These are phyloP conservation scores for Gephyroberyx darwinii DNA, from an alignment of 2,797 vertebrate genomes.

Conservation along the genomic window DNA sequence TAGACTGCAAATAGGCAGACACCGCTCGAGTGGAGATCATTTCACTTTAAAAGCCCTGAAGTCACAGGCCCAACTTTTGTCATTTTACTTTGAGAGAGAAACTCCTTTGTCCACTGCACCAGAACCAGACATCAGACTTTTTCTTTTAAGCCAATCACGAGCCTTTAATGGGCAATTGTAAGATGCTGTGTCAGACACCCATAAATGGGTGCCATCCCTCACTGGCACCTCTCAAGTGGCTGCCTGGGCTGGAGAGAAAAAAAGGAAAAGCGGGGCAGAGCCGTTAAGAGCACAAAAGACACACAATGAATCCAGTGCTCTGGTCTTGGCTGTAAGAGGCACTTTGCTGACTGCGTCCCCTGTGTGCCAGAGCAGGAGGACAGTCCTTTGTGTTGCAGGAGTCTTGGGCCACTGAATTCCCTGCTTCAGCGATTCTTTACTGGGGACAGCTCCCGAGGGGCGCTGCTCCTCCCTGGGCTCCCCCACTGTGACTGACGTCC, in stretches of 20 bases:
- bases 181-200: constrained; percentile 72
- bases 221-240: constrained; percentile 64
- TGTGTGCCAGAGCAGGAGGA: constrained; percentile 76
- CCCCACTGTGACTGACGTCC: constrained; percentile 77
- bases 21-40: constrained; percentile 49
- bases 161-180: constrained; percentile 68
- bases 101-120: constrained; percentile 49
- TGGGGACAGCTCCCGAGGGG: constrained; percentile 79
- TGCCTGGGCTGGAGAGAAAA: constrained; percentile 41
- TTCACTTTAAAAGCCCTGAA: constrained; percentile 58
- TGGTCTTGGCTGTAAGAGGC: constrained; percentile 72
- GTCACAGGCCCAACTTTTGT: constrained; percentile 36
- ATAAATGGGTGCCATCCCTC: constrained; percentile 62
- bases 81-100: constrained; percentile 43
- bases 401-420: constrained; percentile 80
- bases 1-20: constrained; percentile 61
- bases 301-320: constrained; percentile 70
- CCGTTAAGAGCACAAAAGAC: constrained; percentile 67
- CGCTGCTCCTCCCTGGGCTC: constrained; percentile 68
- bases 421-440: constrained; percentile 83
- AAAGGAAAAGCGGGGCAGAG: constrained; percentile 53
- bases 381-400: constrained; percentile 79
- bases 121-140: constrained; percentile 48
- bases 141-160: constrained; percentile 56
- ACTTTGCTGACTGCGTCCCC: constrained; percentile 83